Percentiles rank a stretch among this genome's conserved stretches.
These are phyloP conservation scores for Triplophysa bombifrons DNA, from an alignment of 2,797 vertebrate genomes.

Conservation along the genomic window DNA sequence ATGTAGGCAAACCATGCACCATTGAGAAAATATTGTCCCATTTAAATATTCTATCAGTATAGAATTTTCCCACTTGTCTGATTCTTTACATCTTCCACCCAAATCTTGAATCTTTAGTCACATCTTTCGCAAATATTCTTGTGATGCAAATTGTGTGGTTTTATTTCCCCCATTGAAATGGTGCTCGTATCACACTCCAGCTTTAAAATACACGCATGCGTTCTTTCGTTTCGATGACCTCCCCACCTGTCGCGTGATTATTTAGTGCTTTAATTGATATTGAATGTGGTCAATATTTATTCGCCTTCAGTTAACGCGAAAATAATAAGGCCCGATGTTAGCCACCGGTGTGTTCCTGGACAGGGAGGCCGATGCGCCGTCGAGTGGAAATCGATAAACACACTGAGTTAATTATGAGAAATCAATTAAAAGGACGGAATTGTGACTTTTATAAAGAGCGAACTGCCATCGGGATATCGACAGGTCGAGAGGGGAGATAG, in stretches of 20 bases:
- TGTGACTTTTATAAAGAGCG: slow-evolving; percentile 51
- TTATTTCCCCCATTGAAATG: background rate
- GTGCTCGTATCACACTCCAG: too few relatives aligned
- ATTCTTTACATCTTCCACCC: background rate
- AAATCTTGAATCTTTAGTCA: background rate
- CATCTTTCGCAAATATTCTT: background rate
- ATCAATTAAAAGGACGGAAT: slow-evolving; percentile 75
- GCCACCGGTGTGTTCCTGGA: slow-evolving; percentile 49
- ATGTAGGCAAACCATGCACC: too few relatives aligned
- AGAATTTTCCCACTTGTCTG: background rate
- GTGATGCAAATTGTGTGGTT: background rate
- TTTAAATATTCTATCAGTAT: background rate
- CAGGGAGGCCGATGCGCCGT: slow-evolving; percentile 56
- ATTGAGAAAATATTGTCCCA: background rate
- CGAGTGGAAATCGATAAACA: slow-evolving; percentile 73
- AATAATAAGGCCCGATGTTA: slow-evolving; percentile 70
- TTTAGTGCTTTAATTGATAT: slow-evolving; percentile 54
- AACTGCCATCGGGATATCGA: slow-evolving; percentile 43
- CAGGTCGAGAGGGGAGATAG: slow-evolving; percentile 31
- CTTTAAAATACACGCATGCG: background rate
- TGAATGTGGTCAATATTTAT: slow-evolving; percentile 71
- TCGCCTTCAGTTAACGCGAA: slow-evolving; percentile 70
- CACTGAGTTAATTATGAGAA: slow-evolving; percentile 80
- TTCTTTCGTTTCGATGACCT: slow-evolving; percentile 17
- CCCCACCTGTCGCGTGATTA: slow-evolving; percentile 35